Conservation (phyloP, 1,140 invertebrate genomes). For the Adelges cooleyi region DNA sequence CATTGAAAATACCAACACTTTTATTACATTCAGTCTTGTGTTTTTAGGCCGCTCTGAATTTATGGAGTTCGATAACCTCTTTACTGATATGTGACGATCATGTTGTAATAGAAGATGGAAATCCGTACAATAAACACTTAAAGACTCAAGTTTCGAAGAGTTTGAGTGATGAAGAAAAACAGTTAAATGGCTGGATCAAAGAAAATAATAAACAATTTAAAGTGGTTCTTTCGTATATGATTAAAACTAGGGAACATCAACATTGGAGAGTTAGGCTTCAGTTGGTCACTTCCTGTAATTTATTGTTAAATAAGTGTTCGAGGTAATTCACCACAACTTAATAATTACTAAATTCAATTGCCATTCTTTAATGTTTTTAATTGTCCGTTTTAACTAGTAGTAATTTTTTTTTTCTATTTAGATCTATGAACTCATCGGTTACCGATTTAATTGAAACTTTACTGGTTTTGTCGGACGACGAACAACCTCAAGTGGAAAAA, state of each 20-base stretch:
- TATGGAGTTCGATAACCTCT: constrained; percentile 24
- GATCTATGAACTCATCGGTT: constrained; percentile 27
- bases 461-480: constrained; percentile 32
- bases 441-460: constrained; percentile 31
- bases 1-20: too few relatives aligned
- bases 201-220: constrained; percentile 7
- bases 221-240: neutral
- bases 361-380: too few relatives aligned
- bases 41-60: constrained; percentile 8
- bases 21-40: too few relatives aligned
- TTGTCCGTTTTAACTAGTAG: neutral
- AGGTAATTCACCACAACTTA: constrained; percentile 6
- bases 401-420: neutral
- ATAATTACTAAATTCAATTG: neutral
- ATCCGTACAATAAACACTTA: neutral
- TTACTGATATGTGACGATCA: constrained; percentile 15
- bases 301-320: constrained; percentile 4
- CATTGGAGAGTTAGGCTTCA: constrained; percentile 27
- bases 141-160: neutral
- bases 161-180: neutral
- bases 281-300: constrained; percentile 9
- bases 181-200: constrained; percentile 11
- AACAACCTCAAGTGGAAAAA: constrained; percentile 22
- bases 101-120: neutral
- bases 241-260: constrained; percentile 10